Conservation (phyloP, 2,888 invertebrate genomes). For the Camptogramma bilineatum region DNA sequence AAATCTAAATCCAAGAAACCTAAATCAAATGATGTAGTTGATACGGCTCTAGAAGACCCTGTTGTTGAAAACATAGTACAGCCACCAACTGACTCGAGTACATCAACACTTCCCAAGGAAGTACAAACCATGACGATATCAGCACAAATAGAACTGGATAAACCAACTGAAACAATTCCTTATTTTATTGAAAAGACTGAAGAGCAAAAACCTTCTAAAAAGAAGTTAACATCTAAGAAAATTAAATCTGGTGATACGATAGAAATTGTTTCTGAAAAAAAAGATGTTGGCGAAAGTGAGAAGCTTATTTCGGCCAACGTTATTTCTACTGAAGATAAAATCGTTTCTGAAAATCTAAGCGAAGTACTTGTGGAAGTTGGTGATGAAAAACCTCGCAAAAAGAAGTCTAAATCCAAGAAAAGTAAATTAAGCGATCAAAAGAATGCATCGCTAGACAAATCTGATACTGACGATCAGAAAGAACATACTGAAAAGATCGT, state of each 20-base stretch:
- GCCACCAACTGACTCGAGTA: neutral
- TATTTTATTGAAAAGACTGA: neutral
- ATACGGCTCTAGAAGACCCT: neutral
- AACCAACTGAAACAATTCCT: neutral
- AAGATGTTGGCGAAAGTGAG: neutral
- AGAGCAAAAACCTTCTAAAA: slow-evolving; percentile 17
- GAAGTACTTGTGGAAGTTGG: slow-evolving; percentile 5
- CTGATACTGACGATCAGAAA: slow-evolving; percentile 19
- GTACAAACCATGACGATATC: neutral
- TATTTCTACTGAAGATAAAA: neutral
- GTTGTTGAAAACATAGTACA: neutral
- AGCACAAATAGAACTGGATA: neutral
- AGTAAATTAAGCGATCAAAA: slow-evolving; percentile 20
- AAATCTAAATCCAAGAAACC: neutral
- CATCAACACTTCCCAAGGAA: neutral
- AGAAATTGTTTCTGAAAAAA: neutral
- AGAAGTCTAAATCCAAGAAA: slow-evolving; percentile 49
- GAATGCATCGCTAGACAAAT: slow-evolving; percentile 7
- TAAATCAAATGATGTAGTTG: neutral
- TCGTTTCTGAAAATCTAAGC: neutral
- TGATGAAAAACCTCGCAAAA: slow-evolving; percentile 47
- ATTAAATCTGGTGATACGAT: slow-evolving; percentile 12
- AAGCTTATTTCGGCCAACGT: neutral
- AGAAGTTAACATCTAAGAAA: slow-evolving; percentile 32
- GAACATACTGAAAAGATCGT: slow-evolving; percentile 19